Conservation (phyloP, 2,888 invertebrate genomes). For the Sarcophaga caerulescens region DNA sequence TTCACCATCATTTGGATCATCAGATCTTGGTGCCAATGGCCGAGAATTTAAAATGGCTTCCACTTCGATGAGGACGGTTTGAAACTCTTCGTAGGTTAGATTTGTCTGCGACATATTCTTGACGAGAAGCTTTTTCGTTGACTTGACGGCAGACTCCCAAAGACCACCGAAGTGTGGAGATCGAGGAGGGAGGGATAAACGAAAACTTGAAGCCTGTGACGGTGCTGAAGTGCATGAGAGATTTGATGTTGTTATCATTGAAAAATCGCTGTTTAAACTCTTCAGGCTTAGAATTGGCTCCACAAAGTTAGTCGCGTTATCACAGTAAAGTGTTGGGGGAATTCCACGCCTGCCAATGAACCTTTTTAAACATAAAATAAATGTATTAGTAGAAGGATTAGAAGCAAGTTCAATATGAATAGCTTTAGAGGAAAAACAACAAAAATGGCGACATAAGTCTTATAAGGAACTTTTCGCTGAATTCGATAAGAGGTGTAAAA, state of each 20-base stretch:
- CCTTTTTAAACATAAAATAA: slow-evolving; percentile 62
- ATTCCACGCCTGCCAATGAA: slow-evolving; percentile 9
- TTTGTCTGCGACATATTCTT: slow-evolving; percentile 54
- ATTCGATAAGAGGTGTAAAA: slow-evolving; percentile 51
- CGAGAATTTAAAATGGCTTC: slow-evolving; percentile 71
- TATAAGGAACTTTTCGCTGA: slow-evolving; percentile 34
- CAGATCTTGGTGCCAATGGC: slow-evolving; percentile 45
- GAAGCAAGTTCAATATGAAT: slow-evolving; percentile 65
- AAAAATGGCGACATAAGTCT: slow-evolving; percentile 37
- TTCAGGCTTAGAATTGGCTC: slow-evolving; percentile 1
- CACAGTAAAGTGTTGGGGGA: slow-evolving; percentile 16
- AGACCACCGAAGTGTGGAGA: slow-evolving; percentile 66
- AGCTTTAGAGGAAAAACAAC: slow-evolving; percentile 67
- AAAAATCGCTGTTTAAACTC: slow-evolving; percentile 27
- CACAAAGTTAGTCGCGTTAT: slow-evolving; percentile 50
- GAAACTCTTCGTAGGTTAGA: slow-evolving; percentile 62
- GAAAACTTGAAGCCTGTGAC: slow-evolving; percentile 55
- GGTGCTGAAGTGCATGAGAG: slow-evolving; percentile 21
- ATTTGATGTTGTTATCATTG: neutral
- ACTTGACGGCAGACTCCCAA: slow-evolving; percentile 65
- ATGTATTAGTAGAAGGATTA: slow-evolving; percentile 63
- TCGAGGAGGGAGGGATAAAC: slow-evolving; percentile 67
- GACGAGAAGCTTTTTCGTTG: slow-evolving; percentile 60
- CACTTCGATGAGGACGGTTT: slow-evolving; percentile 65
- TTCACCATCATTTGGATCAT: too few relatives aligned